These are phyloP conservation scores for Semotilus atromaculatus DNA, from an alignment of 2,797 vertebrate species.

Conservation along the genomic window DNA sequence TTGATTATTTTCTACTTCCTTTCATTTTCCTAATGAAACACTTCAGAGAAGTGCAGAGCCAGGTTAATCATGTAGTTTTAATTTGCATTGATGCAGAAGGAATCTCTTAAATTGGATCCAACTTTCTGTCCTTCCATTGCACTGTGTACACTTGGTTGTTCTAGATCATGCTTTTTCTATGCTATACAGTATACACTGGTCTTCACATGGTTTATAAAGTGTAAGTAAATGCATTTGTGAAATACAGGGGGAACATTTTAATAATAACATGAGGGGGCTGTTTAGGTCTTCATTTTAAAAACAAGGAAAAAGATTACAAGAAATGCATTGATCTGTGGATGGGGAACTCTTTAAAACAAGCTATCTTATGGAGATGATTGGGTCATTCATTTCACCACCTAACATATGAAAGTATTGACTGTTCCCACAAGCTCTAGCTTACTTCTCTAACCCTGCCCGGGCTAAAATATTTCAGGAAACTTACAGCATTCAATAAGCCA, in stretches of 20 bases:
- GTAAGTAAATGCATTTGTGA: not conserved
- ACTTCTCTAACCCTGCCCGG: constrained; percentile 55
- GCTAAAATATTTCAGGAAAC: constrained; percentile 72
- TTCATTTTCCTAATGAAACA: constrained; percentile 59
- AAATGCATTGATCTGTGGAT: constrained; percentile 71
- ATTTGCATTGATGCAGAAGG: constrained; percentile 70
- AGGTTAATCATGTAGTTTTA: constrained; percentile 74
- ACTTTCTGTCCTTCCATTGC: constrained; percentile 65
- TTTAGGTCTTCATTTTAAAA: not conserved
- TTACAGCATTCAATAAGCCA: constrained; percentile 68
- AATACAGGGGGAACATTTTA: not conserved
- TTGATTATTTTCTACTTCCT: constrained; percentile 45
- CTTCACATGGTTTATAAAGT: not conserved
- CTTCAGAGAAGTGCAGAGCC: constrained; percentile 60
- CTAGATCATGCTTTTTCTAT: not conserved
- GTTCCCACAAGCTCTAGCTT: constrained; percentile 77
- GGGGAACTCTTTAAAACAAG: constrained; percentile 76
- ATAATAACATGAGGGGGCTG: not conserved
- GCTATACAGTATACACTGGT: not conserved
- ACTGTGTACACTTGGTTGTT: constrained; percentile 56
- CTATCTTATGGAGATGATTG: constrained; percentile 79
- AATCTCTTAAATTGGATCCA: constrained; percentile 62
- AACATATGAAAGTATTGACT: constrained; percentile 83
- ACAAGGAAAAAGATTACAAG: not conserved
- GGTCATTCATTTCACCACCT: constrained; percentile 81